These are phyloP conservation scores for Trichomalopsis sarcophagae DNA, from an alignment of 1,140 invertebrate species.

Conservation along the genomic window DNA sequence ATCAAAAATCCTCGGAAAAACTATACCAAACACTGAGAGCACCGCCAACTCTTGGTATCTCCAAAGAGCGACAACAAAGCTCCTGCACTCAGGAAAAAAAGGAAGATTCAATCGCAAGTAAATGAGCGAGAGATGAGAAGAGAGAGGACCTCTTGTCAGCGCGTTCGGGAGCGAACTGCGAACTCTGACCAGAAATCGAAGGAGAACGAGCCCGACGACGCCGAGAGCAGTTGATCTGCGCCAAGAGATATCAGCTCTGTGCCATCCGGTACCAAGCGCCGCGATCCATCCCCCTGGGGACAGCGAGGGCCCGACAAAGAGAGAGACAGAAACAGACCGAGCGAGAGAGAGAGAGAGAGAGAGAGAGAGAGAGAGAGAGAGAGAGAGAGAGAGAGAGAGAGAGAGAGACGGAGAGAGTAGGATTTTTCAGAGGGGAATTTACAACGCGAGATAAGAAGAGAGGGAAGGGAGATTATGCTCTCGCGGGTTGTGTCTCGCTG, in stretches of 20 bases:
- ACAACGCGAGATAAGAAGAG: slow-evolving; percentile 24
- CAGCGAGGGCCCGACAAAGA: slow-evolving; percentile 27
- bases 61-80: neutral
- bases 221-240: slow-evolving; percentile 49
- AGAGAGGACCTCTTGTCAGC: slow-evolving; percentile 60
- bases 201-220: slow-evolving; percentile 52
- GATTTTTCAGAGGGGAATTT: slow-evolving; percentile 37
- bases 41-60: neutral
- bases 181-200: slow-evolving; percentile 60
- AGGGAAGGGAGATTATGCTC: neutral
- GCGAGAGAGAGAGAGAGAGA: neutral
- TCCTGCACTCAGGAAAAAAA: neutral
- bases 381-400: slow-evolving; percentile 6
- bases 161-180: slow-evolving; percentile 53
- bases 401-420: neutral
- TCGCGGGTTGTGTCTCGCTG: neutral
- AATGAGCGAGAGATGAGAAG: neutral
- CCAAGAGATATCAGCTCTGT: slow-evolving; percentile 68
- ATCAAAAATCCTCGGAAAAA: no score
- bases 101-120: neutral
- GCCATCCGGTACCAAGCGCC: slow-evolving; percentile 68
- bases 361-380: neutral
- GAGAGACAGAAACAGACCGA: slow-evolving; percentile 1
- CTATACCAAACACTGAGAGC: no score
- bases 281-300: slow-evolving; percentile 45